Percentiles rank a stretch among this genome's conserved stretches.
phyloP scores from a whole-genome alignment of 2,113 vertebrate species.

The Scophthalmus maximus region DNA sequence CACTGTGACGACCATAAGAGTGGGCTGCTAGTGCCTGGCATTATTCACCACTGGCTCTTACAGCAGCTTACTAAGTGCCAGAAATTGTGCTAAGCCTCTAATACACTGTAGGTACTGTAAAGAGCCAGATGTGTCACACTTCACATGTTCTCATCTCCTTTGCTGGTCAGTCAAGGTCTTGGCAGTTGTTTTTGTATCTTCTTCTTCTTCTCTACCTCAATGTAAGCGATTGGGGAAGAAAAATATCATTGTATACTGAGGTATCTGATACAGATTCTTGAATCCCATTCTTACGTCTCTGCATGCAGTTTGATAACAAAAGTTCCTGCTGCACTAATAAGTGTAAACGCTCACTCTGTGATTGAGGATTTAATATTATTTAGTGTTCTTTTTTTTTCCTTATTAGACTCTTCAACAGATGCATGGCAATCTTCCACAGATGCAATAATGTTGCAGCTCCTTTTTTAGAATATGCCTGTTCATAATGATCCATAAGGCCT shows the following conservation, averaged over 20 bases:
- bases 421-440: neutral
- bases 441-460: neutral
- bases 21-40: conserved; percentile 8
- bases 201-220: too few relatives aligned
- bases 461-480: neutral
- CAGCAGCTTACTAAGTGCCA: conserved; percentile 26
- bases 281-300: neutral
- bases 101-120: conserved; percentile 4
- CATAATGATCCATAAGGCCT: neutral
- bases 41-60: conserved; percentile 36
- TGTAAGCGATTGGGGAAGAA: neutral
- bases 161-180: too few relatives aligned
- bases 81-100: conserved; percentile 27
- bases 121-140: conserved; percentile 36
- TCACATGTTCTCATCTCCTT: neutral
- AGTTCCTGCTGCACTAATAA: too few relatives aligned
- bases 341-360: too few relatives aligned
- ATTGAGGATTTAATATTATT: neutral
- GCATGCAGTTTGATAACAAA: neutral
- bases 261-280: neutral
- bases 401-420: too few relatives aligned
- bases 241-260: neutral
- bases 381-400: neutral
- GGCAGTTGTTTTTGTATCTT: neutral
- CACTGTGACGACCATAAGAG: conserved; percentile 10